phyloP scores from a whole-genome alignment of 1,140 invertebrate genomes.

The Venturia canescens region DNA sequence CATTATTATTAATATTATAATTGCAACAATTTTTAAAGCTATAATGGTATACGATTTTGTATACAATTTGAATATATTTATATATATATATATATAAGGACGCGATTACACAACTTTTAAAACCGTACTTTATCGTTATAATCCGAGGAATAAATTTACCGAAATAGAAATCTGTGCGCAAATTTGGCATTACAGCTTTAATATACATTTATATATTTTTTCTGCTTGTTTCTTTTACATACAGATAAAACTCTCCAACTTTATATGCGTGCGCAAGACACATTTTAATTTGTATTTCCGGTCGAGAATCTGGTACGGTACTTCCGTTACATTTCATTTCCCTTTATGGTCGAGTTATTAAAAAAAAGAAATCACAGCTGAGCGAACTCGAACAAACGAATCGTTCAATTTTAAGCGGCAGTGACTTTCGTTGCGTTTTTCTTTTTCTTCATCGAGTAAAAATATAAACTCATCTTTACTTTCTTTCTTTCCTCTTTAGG shows the following conservation, averaged over 20 bases:
- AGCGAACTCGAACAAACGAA: background rate
- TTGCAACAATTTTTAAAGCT: too few relatives aligned
- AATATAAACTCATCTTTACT: background rate
- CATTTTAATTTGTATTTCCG: background rate
- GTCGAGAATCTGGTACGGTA: background rate
- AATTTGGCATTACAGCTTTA: slow-evolving; percentile 23
- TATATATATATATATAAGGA: background rate
- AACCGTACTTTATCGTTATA: background rate
- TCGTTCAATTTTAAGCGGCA: slow-evolving; percentile 5
- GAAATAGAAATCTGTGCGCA: slow-evolving; percentile 6
- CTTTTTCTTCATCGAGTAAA: background rate
- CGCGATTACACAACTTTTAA: background rate
- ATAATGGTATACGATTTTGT: too few relatives aligned
- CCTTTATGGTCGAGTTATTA: background rate
- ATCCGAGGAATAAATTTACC: slow-evolving; percentile 10
- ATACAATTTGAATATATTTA: background rate
- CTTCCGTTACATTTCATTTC: background rate
- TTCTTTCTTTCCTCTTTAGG: background rate
- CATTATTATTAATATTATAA: too few relatives aligned
- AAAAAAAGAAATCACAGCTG: slow-evolving; percentile 4
- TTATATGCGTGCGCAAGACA: slow-evolving; percentile 5
- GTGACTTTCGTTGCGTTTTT: background rate
- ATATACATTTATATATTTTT: slow-evolving; percentile 18
- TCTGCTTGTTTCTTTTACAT: slow-evolving; percentile 7
- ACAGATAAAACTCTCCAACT: background rate